Base-by-base conservation (phyloP, 2,113 vertebrate genomes). In the Heterochromis multidens region DNA sequence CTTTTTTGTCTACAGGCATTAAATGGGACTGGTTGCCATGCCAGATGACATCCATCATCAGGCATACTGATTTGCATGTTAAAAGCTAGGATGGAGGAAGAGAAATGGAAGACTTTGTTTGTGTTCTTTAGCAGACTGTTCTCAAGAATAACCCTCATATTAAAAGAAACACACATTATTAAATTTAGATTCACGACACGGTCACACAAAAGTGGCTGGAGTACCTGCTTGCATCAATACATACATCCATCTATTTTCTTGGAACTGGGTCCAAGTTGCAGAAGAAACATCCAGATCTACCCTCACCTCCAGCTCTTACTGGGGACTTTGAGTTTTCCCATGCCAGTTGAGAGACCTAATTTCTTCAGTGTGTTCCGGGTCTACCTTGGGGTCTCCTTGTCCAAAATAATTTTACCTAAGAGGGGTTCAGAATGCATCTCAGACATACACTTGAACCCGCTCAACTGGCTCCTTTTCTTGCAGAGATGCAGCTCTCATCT, bases 21-120 rank as follows among this genome's bases (percentile, higher is more conserved):
- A 65, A 70, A 83, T 19, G 43, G 65, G 40, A 82, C 85, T 77
- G 79, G 52, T 84, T 76, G 67, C 59, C 33, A 54, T 63, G 80
- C 77, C 77, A 87, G 74, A 77, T 43, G 19, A 82, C 82, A 91
- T 92, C 88, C 63, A 91, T 91, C 86, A 90, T 81, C 74, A 76
- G 76, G 27, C 77, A 61, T 82, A 58, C 54, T 54, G 57, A 93
- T 87, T 81, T 81, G 61, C 65, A 80, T 84, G 61, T 62, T 80
- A 88, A 87, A 59, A 74, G 54, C 5, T 43, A 54, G 70, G 46
- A 54, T 31, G 46, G 70, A 74, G 17, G 67, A 14, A 46, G 67
- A 31, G 67, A 52, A 3, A 52, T 12, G 1, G 17, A 17, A 31
- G 27, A 72, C 10, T 72, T 72, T 74, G 57, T 65, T 31, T 57